Evolutionary conservation across 2,797 vertebrate species (phyloP).

Genomic region (Fringilla coelebs): DNA sequence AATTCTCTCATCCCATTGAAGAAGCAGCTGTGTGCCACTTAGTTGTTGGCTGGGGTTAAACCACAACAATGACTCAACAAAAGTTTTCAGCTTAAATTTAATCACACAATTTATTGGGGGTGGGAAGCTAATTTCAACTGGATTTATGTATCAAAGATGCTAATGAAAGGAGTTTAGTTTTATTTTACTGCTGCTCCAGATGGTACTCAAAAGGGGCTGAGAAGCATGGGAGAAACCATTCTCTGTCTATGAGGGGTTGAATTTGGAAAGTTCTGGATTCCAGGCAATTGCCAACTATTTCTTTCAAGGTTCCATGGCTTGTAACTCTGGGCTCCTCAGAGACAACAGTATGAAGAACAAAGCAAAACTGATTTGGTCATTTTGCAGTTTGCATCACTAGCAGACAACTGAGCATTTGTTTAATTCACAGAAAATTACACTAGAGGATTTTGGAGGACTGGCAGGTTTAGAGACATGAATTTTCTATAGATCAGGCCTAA

Average conservation of each 20-base stretch:
- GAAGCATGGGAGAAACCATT: not conserved
- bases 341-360: not conserved
- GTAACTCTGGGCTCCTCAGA: not conserved
- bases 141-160: not conserved
- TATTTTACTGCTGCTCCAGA: conserved; percentile 32
- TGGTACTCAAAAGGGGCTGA: not conserved
- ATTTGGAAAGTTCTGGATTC: not conserved
- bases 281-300: not conserved
- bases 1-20: not conserved
- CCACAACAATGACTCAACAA: not conserved
- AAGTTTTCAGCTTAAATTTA: not conserved
- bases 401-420: not conserved
- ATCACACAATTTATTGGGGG: not conserved
- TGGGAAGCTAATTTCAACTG: not conserved
- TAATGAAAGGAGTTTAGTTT: not conserved
- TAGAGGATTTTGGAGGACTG: not conserved
- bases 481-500: not conserved
- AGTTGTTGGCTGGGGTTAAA: not conserved
- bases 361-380: not conserved
- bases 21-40: not conserved
- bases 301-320: not conserved
- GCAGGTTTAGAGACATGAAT: not conserved
- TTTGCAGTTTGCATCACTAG: not conserved
- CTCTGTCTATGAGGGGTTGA: not conserved
- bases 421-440: not conserved